A percentile compares a stretch with the other conserved stretches of the same genome.
Evolutionary conservation across 1,140 invertebrate species (phyloP).

Genomic region (Ceratosolen solmsi): DNA sequence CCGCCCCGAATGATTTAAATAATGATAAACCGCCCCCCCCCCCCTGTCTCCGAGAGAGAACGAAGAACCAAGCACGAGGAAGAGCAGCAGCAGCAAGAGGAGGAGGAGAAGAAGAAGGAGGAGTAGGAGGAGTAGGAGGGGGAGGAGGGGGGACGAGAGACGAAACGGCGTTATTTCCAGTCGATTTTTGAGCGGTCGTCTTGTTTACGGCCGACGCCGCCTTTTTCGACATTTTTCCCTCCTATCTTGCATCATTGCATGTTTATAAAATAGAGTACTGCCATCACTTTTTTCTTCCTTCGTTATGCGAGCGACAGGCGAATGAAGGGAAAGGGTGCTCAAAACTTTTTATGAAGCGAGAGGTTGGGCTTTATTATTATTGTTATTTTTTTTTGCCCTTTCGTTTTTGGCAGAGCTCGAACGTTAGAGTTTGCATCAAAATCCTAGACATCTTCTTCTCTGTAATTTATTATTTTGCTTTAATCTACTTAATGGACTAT

Average conservation of each 20-base stretch:
- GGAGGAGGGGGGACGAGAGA: no score
- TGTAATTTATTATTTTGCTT: not conserved
- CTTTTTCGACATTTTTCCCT: constrained; percentile 16
- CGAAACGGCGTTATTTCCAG: constrained; percentile 45
- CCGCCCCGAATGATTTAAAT: constrained; percentile 50
- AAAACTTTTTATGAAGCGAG: not conserved
- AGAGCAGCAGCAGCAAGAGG: not conserved
- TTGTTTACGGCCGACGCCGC: constrained; percentile 34
- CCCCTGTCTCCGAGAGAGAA: not conserved
- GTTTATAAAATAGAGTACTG: constrained; percentile 33
- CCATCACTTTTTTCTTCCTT: not conserved
- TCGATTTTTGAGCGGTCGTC: constrained; percentile 43
- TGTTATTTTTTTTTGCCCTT: not conserved
- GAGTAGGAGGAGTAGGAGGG: no score
- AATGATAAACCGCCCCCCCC: constrained; percentile 46
- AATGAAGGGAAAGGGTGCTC: not conserved
- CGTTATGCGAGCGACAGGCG: not conserved
- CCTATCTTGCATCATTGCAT: constrained; percentile 38
- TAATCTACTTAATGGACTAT: not conserved
- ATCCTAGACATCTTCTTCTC: not conserved
- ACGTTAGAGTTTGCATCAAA: not conserved
- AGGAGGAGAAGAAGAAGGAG: not conserved
- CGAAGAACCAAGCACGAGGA: not conserved
- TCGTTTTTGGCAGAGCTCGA: no score
- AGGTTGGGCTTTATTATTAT: not conserved